Percentiles rank a stretch among this genome's conserved stretches.
Evolutionary conservation across 1,140 invertebrate genomes (phyloP).

Genomic region (Drosophila sucinea): DNA sequence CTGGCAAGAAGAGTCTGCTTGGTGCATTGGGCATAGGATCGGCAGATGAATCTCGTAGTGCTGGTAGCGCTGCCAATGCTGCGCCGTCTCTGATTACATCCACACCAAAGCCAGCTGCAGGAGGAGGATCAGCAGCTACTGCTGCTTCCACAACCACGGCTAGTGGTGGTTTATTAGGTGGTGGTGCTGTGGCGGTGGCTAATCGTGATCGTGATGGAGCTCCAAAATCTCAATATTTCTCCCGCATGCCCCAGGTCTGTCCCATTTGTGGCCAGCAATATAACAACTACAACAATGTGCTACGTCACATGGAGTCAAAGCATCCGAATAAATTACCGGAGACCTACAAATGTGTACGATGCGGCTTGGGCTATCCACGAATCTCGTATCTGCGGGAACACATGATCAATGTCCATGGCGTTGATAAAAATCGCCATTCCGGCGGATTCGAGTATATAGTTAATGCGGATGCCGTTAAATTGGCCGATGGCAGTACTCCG

Average conservation of each 20-base stretch:
- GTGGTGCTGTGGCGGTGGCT: constrained; percentile 6
- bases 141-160: not conserved
- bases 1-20: constrained; percentile 60
- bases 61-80: constrained; percentile 32
- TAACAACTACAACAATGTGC: constrained; percentile 82
- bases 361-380: constrained; percentile 74
- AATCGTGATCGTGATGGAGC: constrained; percentile 37
- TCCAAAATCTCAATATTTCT: constrained; percentile 79
- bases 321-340: constrained; percentile 82
- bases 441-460: constrained; percentile 80
- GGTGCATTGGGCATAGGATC: constrained; percentile 69
- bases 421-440: constrained; percentile 72
- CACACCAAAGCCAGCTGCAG: constrained; percentile 29
- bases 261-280: constrained; percentile 82
- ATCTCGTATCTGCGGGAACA: constrained; percentile 80
- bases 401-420: constrained; percentile 76
- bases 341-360: constrained; percentile 80
- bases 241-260: constrained; percentile 80
- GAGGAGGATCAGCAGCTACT: not conserved
- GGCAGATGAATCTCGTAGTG: constrained; percentile 71
- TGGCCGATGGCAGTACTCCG: constrained; percentile 64
- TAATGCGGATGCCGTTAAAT: constrained; percentile 74
- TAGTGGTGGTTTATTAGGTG: constrained; percentile 10
- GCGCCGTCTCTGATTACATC: constrained; percentile 23
- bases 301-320: constrained; percentile 82